Percentiles rank a stretch among this genome's conserved stretches.
These are phyloP conservation scores for Pachyseris speciosa DNA, from an alignment of 64 coral and sea anemone species.

Conservation along the genomic window DNA sequence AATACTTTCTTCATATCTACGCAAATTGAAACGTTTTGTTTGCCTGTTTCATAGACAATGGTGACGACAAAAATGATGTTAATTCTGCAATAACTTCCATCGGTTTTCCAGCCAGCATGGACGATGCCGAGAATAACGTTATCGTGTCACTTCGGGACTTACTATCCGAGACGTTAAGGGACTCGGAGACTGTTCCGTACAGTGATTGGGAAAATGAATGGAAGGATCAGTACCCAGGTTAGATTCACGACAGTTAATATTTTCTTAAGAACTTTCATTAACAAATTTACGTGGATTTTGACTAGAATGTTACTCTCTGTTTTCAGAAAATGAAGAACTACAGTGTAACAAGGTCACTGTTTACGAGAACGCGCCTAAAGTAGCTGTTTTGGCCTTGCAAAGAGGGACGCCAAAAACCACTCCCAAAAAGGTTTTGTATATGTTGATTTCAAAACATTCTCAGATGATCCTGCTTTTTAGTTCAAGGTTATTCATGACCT, in stretches of 20 bases:
- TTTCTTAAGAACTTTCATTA: neutral
- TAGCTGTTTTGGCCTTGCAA: neutral
- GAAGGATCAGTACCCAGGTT: slow-evolving; percentile 16
- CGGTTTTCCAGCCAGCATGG: neutral
- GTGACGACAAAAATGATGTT: neutral
- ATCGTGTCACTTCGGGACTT: neutral
- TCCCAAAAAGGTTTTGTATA: neutral
- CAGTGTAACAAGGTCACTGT: neutral
- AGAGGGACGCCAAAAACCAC: neutral
- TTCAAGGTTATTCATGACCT: neutral
- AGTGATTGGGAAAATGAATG: neutral
- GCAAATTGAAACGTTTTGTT: neutral
- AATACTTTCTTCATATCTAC: neutral
- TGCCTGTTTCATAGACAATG: neutral
- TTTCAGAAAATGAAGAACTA: neutral
- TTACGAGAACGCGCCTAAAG: neutral
- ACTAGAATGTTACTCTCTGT: neutral
- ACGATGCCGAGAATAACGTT: neutral
- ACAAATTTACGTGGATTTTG: neutral
- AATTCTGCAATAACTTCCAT: neutral
- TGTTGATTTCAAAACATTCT: neutral
- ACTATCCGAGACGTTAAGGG: neutral
- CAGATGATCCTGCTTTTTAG: neutral
- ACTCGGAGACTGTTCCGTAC: neutral
- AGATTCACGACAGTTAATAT: neutral